Base-by-base conservation (phyloP, 2,113 vertebrate genomes). In the Cebus imitator region DNA sequence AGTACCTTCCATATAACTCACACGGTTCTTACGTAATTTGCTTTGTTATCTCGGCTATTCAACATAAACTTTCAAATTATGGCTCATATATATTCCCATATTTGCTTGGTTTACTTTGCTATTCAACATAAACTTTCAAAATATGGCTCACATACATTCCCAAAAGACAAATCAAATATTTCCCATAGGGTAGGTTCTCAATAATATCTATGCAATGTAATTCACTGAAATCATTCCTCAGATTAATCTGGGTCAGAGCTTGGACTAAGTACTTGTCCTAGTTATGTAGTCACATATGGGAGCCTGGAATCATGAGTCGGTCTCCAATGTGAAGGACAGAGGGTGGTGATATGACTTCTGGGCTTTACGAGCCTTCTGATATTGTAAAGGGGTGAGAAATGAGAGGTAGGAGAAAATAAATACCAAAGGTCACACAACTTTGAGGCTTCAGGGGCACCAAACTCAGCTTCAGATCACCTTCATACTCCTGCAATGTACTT, bases 91-190 rank as follows among this genome's bases (percentile, higher is more conserved):
- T 21, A 25, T 58, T 58, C 23, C 23, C 23, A 4, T 73, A 58
- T 90, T 91, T 91, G 37, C 64, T 21, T 91, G 92, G 1, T 80
- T 18, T 94, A 43, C n/a, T 85, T 95, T 76, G 45, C 2, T 76
- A 76, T 79, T 48, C 21, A 80, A 61, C 23, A n/a, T 82, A 87
- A 78, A 90, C 52, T 61, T 57, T 52, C 55, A 92, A 83, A 85
- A 79, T 80, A 57, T 84, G 35, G 21, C 40, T 91, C 25, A 90
- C 20, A 40, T 35, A 79, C 23, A 89, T 73, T 23, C 7, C 40
- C 58, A 68, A 93, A 97, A 76, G 11, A 32, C 32, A 66, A 68
- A 95, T 96, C 27, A 95, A 84, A 86, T 91, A 61, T 83, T 94
- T 95, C 20, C 45, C 88, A 86, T 82, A 91, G 68, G n/a, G 48